phyloP scores from a whole-genome alignment of 2,113 vertebrate species.

The Gadus chalcogrammus region DNA sequence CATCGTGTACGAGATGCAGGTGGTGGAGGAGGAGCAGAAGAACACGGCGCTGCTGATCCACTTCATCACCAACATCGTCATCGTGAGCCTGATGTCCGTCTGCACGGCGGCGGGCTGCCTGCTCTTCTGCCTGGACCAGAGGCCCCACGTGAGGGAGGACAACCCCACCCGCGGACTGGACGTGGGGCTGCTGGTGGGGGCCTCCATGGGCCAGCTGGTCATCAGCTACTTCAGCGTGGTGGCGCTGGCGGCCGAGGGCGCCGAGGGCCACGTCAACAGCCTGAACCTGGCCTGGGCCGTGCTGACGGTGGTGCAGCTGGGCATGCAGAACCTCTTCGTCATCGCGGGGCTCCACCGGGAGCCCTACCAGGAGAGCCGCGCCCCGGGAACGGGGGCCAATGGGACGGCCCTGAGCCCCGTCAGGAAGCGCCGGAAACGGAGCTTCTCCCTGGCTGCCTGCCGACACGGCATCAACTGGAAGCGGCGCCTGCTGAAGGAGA shows the following conservation, averaged over 20 bases:
- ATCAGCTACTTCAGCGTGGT: conserved; percentile 88
- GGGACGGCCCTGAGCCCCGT: no score
- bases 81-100: conserved; percentile 80
- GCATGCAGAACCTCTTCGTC: conserved; percentile 88
- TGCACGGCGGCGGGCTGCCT: conserved; percentile 74
- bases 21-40: conserved; percentile 40
- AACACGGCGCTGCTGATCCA: conserved; percentile 78
- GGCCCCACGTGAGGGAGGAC: conserved; percentile 81
- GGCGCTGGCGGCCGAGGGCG: conserved; percentile 73
- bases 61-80: conserved; percentile 79
- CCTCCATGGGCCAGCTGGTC: conserved; percentile 80
- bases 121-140: conserved; percentile 82
- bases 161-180: conserved; percentile 87
- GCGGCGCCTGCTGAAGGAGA: conserved; percentile 79
- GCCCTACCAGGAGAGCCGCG: conserved; percentile 58
- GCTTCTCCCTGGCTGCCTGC: background rate
- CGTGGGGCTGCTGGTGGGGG: conserved; percentile 81
- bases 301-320: conserved; percentile 81
- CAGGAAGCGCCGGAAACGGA: no score
- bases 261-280: conserved; percentile 56
- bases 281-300: conserved; percentile 80
- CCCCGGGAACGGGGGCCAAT: background rate
- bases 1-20: conserved; percentile 79
- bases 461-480: conserved; percentile 69
- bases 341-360: conserved; percentile 86